A percentile compares a stretch with the other conserved stretches of the same genome.
phyloP scores from a whole-genome alignment of 2,888 invertebrate genomes.

The Lobophora halterata region DNA sequence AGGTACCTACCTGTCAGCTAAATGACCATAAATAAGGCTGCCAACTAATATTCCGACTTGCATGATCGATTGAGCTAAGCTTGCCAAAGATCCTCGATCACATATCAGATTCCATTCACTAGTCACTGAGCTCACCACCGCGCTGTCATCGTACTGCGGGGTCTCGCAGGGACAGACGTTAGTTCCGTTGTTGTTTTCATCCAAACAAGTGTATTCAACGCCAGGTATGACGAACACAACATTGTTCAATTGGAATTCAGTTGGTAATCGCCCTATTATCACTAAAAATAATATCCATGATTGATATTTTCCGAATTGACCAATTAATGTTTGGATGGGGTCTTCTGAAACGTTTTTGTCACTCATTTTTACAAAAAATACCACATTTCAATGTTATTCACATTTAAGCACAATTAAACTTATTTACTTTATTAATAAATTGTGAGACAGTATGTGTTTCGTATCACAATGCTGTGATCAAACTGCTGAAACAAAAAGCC shows the following conservation, averaged over 20 bases:
- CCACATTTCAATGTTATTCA: too few relatives aligned
- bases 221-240: constrained; percentile 80
- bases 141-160: constrained; percentile 76
- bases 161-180: constrained; percentile 65
- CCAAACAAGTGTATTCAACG: constrained; percentile 70
- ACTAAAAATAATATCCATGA: constrained; percentile 72
- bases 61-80: constrained; percentile 77
- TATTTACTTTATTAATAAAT: too few relatives aligned
- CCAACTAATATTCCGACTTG: constrained; percentile 80
- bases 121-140: constrained; percentile 78
- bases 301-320: constrained; percentile 79
- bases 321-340: constrained; percentile 68
- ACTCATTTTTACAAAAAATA: too few relatives aligned
- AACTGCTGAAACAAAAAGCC: too few relatives aligned
- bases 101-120: constrained; percentile 83
- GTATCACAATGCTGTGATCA: too few relatives aligned
- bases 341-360: constrained; percentile 36
- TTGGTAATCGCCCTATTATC: constrained; percentile 75
- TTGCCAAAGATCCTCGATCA: constrained; percentile 72
- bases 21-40: constrained; percentile 75
- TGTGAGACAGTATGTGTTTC: too few relatives aligned
- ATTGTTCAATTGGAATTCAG: constrained; percentile 79
- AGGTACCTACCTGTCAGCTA: constrained; percentile 67
- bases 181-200: constrained; percentile 53
- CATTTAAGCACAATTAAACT: too few relatives aligned